phyloP scores from a whole-genome alignment of 2,888 invertebrate species.

The Coremacera marginata region DNA sequence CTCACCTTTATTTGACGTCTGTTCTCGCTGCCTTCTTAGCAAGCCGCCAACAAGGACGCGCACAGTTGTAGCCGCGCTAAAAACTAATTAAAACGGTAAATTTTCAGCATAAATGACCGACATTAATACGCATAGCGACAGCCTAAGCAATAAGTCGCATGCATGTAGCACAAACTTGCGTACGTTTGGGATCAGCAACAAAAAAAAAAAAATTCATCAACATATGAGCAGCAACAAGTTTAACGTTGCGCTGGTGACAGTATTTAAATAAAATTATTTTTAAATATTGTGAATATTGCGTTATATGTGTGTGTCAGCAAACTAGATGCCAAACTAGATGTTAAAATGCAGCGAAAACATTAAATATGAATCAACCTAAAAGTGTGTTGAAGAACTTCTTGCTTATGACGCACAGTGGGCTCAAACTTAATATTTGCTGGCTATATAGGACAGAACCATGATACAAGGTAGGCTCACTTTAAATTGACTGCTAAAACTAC shows the following conservation, averaged over 20 bases:
- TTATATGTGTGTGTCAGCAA: background rate
- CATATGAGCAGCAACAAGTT: background rate
- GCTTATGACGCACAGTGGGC: too few species aligned
- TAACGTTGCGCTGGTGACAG: too few species aligned
- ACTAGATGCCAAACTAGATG: background rate
- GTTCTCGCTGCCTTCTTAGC: too few species aligned
- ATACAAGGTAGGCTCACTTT: too few species aligned
- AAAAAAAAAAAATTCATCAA: background rate
- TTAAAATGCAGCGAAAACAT: background rate
- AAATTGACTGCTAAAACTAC: too few species aligned
- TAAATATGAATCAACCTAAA: background rate
- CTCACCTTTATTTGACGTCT: too few species aligned
- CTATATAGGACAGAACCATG: too few species aligned
- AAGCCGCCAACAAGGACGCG: too few species aligned
- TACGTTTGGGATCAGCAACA: background rate
- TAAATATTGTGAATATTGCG: background rate
- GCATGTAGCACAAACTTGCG: background rate
- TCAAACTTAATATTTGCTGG: too few species aligned
- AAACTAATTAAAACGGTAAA: slow-evolving; percentile 23
- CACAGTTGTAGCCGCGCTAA: background rate
- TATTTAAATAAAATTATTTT: background rate
- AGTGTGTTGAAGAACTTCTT: slow-evolving; percentile 2
- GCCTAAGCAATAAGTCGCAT: too few species aligned
- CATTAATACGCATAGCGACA: too few species aligned
- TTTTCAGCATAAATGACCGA: background rate